A percentile compares a stretch with the other conserved stretches of the same genome.
phyloP scores from a whole-genome alignment of 2,113 vertebrate genomes.

The Emydocephalus ijimae region DNA sequence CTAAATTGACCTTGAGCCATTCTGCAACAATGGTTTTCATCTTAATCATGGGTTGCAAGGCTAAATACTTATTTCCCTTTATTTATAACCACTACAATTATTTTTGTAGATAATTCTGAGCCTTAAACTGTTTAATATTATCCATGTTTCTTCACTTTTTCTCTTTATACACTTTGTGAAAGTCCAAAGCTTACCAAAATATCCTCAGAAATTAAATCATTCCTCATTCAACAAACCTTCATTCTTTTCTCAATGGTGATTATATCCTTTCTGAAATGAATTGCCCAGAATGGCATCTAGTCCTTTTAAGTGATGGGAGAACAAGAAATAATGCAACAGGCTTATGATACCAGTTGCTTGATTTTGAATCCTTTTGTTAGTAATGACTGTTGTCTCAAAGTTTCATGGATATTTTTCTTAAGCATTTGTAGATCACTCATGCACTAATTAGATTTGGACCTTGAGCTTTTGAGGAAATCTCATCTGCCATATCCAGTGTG shows the following conservation, averaged over 20 bases:
- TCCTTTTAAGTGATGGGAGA: background rate
- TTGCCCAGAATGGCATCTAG: background rate
- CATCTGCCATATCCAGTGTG: background rate
- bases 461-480: background rate
- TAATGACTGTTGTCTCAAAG: background rate
- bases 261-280: background rate
- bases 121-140: background rate
- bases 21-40: background rate
- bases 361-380: background rate
- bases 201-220: background rate
- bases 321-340: background rate
- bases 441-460: background rate
- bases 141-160: background rate
- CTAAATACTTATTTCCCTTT: background rate
- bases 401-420: background rate
- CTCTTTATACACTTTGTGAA: background rate
- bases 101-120: background rate
- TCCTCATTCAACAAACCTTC: background rate
- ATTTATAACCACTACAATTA: background rate
- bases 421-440: background rate
- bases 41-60: background rate
- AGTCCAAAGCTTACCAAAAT: background rate
- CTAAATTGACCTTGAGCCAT: background rate
- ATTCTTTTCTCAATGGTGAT: background rate
- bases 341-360: background rate